Percentiles rank a stretch among this genome's conserved stretches.
Conservation (phyloP, 2,113 vertebrate species). For the Nasalis larvatus region DNA sequence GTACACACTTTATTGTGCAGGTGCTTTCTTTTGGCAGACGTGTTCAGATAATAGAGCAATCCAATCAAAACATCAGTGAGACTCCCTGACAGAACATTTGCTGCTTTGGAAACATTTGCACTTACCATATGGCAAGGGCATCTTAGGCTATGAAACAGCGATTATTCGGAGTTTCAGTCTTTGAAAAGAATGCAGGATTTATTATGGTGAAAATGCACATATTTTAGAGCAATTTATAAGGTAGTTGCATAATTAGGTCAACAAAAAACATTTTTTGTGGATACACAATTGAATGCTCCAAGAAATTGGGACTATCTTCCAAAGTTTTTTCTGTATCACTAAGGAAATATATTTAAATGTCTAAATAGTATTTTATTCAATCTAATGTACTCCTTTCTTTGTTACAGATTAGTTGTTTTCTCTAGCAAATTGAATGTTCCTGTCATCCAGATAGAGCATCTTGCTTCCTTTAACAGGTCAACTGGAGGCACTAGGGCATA, state of each 20-base stretch:
- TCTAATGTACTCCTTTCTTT: neutral
- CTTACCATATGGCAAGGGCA: slow-evolving; percentile 84
- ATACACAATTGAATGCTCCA: neutral
- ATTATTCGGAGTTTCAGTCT: slow-evolving; percentile 73
- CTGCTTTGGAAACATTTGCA: slow-evolving; percentile 84
- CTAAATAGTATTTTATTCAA: neutral
- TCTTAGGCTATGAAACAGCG: slow-evolving; percentile 72
- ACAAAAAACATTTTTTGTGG: slow-evolving; percentile 12
- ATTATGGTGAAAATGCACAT: slow-evolving; percentile 74
- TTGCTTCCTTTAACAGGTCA: neutral
- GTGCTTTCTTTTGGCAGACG: slow-evolving; percentile 82
- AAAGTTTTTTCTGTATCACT: neutral
- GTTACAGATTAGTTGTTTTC: neutral
- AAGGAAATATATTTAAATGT: neutral
- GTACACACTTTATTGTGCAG: slow-evolving; percentile 73
- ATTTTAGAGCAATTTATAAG: slow-evolving; percentile 61
- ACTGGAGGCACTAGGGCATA: accelerated
- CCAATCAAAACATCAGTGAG: slow-evolving; percentile 81
- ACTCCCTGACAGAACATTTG: slow-evolving; percentile 82
- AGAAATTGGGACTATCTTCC: neutral
- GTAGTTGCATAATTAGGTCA: slow-evolving; percentile 51
- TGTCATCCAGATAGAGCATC: neutral
- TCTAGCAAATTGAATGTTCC: neutral
- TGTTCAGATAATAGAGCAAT: slow-evolving; percentile 82
- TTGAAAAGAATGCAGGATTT: slow-evolving; percentile 75